Percentiles rank a stretch among this genome's conserved stretches.
Conservation (phyloP, 1,140 invertebrate species). For the Drosophila arawakana region DNA sequence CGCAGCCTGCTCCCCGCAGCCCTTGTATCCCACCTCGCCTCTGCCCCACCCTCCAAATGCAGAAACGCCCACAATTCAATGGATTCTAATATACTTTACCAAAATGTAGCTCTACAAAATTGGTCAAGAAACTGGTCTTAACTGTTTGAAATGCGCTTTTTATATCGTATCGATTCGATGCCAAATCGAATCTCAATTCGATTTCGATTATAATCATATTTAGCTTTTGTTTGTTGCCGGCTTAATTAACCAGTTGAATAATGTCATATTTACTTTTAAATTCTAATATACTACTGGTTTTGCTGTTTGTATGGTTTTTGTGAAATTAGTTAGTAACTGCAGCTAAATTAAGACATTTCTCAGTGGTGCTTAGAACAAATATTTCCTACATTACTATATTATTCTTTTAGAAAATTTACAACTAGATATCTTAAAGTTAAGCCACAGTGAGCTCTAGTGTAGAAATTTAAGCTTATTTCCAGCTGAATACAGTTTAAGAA, state of each 20-base stretch:
- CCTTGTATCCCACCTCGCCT: too few species aligned
- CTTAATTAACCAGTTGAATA: constrained; percentile 24
- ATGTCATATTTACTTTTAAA: constrained; percentile 15
- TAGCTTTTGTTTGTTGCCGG: constrained; percentile 5
- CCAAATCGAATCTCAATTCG: background rate
- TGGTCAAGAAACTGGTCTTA: constrained; percentile 20
- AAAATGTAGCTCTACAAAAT: constrained; percentile 7
- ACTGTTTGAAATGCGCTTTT: constrained; percentile 25
- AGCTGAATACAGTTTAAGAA: too few species aligned
- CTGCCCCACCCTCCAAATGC: constrained; percentile 1
- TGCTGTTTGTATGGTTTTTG: background rate
- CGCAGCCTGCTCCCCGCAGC: too few species aligned
- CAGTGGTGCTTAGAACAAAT: too few species aligned
- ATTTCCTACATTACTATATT: too few species aligned
- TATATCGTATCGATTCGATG: constrained; percentile 1
- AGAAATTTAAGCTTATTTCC: too few species aligned
- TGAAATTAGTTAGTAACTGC: background rate
- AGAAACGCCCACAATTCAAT: constrained; percentile 39
- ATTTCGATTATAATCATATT: background rate
- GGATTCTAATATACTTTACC: constrained; percentile 8
- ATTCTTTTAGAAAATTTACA: too few species aligned
- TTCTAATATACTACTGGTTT: constrained; percentile 6
- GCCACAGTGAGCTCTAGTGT: too few species aligned
- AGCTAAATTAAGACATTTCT: background rate
- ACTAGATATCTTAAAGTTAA: too few species aligned